These are phyloP conservation scores for Drosophila neonasuta DNA, from an alignment of 2,888 invertebrate genomes.

Conservation along the genomic window DNA sequence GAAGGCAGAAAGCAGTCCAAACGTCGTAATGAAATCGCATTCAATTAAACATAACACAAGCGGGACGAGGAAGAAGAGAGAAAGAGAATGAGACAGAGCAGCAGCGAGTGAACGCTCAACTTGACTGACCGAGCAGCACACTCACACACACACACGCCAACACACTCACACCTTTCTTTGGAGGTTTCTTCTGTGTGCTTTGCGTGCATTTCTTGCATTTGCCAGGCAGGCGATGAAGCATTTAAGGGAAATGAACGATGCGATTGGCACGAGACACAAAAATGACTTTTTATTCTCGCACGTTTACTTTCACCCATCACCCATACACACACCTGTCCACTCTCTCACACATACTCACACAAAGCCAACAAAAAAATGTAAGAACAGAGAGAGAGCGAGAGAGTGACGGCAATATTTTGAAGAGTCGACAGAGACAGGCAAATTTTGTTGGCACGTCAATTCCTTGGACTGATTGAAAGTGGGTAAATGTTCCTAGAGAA, in stretches of 20 bases:
- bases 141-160: constrained; percentile 4
- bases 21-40: constrained; percentile 73
- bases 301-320: constrained; percentile 34
- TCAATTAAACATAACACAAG: constrained; percentile 73
- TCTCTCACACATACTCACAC: background rate
- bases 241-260: constrained; percentile 54
- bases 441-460: constrained; percentile 30
- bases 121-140: constrained; percentile 33
- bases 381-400: background rate
- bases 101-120: constrained; percentile 15
- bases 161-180: background rate
- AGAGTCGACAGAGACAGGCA: constrained; percentile 24
- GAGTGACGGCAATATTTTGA: constrained; percentile 1
- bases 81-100: constrained; percentile 3
- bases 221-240: constrained; percentile 26
- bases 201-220: constrained; percentile 50
- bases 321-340: constrained; percentile 10
- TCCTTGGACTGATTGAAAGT: constrained; percentile 19
- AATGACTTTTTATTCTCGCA: constrained; percentile 63
- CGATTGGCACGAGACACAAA: constrained; percentile 47
- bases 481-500: background rate
- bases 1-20: constrained; percentile 25
- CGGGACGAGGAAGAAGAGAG: background rate
- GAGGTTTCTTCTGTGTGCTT: constrained; percentile 15
- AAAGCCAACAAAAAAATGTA: background rate